Evolutionary conservation across 2,797 vertebrate genomes (phyloP), one percentile per base, ranked within the genome.

Genomic region (Peromyscus eremicus): DNA sequence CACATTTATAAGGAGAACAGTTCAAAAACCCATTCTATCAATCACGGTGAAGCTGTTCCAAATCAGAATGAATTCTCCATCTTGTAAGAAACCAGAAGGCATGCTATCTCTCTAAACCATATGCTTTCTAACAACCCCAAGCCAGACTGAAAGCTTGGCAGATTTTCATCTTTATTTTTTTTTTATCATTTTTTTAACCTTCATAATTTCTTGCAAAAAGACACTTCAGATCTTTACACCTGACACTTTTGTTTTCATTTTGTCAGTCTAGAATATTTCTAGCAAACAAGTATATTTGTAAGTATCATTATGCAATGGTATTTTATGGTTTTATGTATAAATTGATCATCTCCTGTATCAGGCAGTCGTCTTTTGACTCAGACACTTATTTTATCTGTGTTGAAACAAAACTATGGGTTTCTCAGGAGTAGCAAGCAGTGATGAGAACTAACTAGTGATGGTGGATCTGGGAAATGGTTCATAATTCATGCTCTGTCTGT

Each of bases 221-320:
- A 73, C 37, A 76, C 75, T 94, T 85, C 82, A 79, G 57, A 66
- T 91, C 64, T 95, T 94, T 46, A 83, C 62, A 83, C 32, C 17
- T 66, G 62, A 40, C 62, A 37, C 32, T 88, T 93, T 84, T 43
- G 79, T 91, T 92, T 89, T 85, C 13, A 75, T 94, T 89, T 94
- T 95, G 32, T 34, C 34, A 62, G 4, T 81, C 66, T 60, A 85
- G 73, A 94, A 85, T 49, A 70, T 66, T 23, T 13, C 32, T 68
- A 71, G n/a, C 83, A 89, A 95, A 84, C 60, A 91, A 94, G 87
- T 68, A 85, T 68, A 86, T 68, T 66, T 94, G 4, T 13, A 81
- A 95, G 34, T 79, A 49, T 83, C 37, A 68, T n/a, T 37, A 75
- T 80, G 43, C 29, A 92, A 55, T 84, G 16, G 23, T 81, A 76